Evolutionary conservation across 2,888 invertebrate genomes (phyloP), one percentile per base, ranked within the genome.

Genomic region (Gisinianus flammeolus): DNA sequence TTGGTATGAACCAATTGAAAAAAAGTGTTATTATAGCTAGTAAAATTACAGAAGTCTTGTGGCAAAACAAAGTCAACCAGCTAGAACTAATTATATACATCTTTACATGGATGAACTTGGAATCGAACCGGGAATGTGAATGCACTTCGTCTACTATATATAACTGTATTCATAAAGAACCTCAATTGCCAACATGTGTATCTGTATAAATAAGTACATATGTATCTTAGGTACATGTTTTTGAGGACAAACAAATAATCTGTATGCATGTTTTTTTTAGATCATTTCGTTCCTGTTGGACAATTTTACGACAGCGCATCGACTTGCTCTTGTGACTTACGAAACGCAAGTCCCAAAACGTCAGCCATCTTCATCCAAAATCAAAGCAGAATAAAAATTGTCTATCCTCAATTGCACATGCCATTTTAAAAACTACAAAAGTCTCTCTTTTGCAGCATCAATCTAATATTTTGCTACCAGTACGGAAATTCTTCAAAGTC

Each of bases 41-140:
- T n/a, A n/a, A n/a, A n/a, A n/a, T n/a, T n/a, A n/a, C n/a, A n/a
- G n/a, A n/a, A n/a, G n/a, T n/a, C n/a, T n/a, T n/a, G n/a, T n/a
- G n/a, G n/a, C n/a, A n/a, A n/a, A n/a, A n/a, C n/a, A 44, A 6
- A 44, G 44, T 85, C 85, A 68, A 19, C 22, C 44, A 67, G 16
- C 24, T 26, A 68, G 28, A 64, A 28, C 28, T 16, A 64, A 26
- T 28, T 26, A 28, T 26, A 19, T 6, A 64, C 4, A 64, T 8
- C 16, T 19, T 6, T 24, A 64, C 5, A 30, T 62, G 26, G 28
- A 24, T 5, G 19, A 22, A 62, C 62, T 62, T 4, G 19, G 35
- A 35, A 35, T 35, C 5, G 35, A 35, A 44, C 12, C 19, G 19
- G 44, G 8, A 44, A 44, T 1, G 6, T 44, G 19, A 44, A 12